phyloP scores from a whole-genome alignment of 2,888 invertebrate genomes.

The Abrostola tripartita region DNA sequence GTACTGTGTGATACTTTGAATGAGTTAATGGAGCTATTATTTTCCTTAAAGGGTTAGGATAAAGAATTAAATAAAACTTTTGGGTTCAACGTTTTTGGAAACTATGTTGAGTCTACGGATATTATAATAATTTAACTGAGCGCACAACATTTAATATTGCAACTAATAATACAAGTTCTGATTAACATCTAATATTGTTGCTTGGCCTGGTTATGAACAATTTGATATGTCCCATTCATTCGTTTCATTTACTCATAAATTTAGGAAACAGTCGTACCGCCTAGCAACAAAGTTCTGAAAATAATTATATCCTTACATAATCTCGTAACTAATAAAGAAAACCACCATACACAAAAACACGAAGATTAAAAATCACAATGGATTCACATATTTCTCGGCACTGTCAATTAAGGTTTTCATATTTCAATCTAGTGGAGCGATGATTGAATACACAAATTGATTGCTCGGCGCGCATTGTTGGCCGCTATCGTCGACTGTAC shows the following conservation, averaged over 20 bases:
- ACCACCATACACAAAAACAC: background rate
- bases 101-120: too few species aligned
- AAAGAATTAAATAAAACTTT: too few species aligned
- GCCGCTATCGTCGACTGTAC: constrained; percentile 51
- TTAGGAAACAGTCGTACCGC: too few species aligned
- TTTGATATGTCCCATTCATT: too few species aligned
- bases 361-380: constrained; percentile 11
- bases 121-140: too few species aligned
- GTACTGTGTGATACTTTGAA: background rate
- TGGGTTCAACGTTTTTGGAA: too few species aligned
- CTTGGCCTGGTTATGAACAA: too few species aligned
- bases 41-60: background rate
- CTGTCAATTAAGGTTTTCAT: constrained; percentile 61
- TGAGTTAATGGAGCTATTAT: background rate
- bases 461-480: constrained; percentile 72
- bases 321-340: background rate
- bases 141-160: too few species aligned
- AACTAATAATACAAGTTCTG: too few species aligned
- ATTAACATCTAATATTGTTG: too few species aligned
- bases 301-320: background rate
- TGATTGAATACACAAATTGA: constrained; percentile 79
- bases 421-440: constrained; percentile 56
- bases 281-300: background rate
- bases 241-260: too few species aligned
- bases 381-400: constrained; percentile 33